Base-by-base conservation (phyloP, 2,797 vertebrate genomes). In the Erethizon dorsatum region DNA sequence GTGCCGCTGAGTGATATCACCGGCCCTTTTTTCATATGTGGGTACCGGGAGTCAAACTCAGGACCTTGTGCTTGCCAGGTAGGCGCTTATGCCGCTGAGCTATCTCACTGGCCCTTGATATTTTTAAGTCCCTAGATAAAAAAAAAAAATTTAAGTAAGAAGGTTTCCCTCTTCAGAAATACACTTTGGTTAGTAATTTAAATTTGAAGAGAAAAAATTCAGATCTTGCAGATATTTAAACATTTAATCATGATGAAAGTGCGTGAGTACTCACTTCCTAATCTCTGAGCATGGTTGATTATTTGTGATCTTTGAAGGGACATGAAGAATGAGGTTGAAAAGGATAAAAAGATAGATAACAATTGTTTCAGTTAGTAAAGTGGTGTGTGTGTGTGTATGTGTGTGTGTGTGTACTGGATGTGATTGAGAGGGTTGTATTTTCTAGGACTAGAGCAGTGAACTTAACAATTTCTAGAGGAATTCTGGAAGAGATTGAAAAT, bases 111-210 rank as follows among this genome's bases (percentile, higher is more conserved):
- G 37, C 37, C 37, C 37, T 41, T 41, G 18, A 57, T 73, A 97
- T 88, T 85, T 69, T 90, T 78, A 96, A 91, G 56, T 17, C 18
- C 28, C 83, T 79, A 92, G 31, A 61, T 92, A 83, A 91, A 61
- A 57, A n/a, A 12, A 12, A 56, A 73, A 56, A n/a, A 33, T 54
- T 78, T 91, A 18, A 52, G 14, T 79, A 89, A 93, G 7, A 84
- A 54, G 54, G 9, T 91, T 91, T 71, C 8, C 22, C 10, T 88
- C 12, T 91, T 65, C 2, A 61, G 82, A 73, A 94, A 57, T 10
- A 57, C n/a, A 37, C 17, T 28, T 82, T 47, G 79, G 10, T 33
- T 86, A 78, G 63, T 83, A 88, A 78, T 79, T 2, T 33, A 65
- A 88, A 56, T 41, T 94, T 54, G 26, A 94, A 90, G 50, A 31